Base-by-base conservation (phyloP, 2,888 invertebrate species). In the Morinoia aosen region DNA sequence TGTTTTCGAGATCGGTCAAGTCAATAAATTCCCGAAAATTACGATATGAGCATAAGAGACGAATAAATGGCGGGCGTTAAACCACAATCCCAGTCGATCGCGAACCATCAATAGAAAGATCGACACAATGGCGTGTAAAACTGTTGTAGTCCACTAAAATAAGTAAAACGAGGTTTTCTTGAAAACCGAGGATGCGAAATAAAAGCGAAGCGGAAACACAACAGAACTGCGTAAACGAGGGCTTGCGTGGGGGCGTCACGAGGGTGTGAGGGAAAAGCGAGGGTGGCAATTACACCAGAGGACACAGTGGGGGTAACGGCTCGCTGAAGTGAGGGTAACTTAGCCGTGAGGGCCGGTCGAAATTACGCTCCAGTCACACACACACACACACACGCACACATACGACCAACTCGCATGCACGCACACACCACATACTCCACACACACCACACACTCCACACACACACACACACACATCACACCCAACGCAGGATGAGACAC, bases 251-350 rank as follows among this genome's bases (percentile, higher is more conserved):
- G 48, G 90, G 40, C n/a, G 14, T 90, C 90, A 90, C 40, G 90
- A 90, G 90, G 90, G 90, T 57, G 57, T 93, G 93, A 93, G 93
- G 93, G 90, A 48, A 91, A 57, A 48, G 93, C 57, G 57, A 93
- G 93, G 93, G 93, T 93, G 93, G 93, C 93, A 93, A 93, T 93
- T 93, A 93, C 93, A 90, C 90, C 16, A 48, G 12, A 90, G 90
- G 90, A 90, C 90, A 90, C 90, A 40, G 90, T 40, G 90, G 40
- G 90, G 90, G 90, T 39, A 90, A 90, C 90, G 11, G 90, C 90
- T 90, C 90, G 39, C 25, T 76, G 12, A 33, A 33, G 33, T 76
- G 76, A 76, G 76, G 76, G 76, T 76, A 76, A 76, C 76, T 76
- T 76, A 76, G 16, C 76, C 1, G 76, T 3, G 25, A 76, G 76